phyloP scores from a whole-genome alignment of 1,140 invertebrate species.

The Ooceraea biroi region DNA sequence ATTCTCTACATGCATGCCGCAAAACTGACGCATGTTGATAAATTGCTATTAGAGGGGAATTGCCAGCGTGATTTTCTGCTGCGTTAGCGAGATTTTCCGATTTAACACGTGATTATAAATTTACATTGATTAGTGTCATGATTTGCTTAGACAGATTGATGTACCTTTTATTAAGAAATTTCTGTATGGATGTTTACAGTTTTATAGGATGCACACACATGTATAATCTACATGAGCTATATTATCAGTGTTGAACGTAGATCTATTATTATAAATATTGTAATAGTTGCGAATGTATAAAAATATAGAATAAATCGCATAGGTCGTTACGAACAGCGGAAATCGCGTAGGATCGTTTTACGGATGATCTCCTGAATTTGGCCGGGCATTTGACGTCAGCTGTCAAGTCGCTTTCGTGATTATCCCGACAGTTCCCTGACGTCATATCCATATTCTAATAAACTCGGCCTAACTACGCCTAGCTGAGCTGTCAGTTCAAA shows the following conservation, averaged over 20 bases:
- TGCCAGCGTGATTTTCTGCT: slow-evolving; percentile 24
- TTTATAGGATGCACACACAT: too few relatives aligned
- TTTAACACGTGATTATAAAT: slow-evolving; percentile 27
- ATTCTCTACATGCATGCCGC: slow-evolving; percentile 51
- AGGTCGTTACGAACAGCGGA: not conserved
- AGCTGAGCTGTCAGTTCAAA: slow-evolving; percentile 26
- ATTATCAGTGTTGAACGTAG: not conserved
- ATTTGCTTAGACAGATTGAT: slow-evolving; percentile 2
- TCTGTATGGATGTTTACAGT: not conserved
- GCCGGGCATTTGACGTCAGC: slow-evolving; percentile 3
- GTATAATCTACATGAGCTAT: not conserved
- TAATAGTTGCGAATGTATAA: too few relatives aligned
- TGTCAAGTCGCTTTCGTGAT: slow-evolving; percentile 29
- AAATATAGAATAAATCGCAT: not conserved
- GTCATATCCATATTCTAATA: slow-evolving; percentile 51
- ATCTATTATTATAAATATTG: not conserved
- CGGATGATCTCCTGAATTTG: slow-evolving; percentile 30
- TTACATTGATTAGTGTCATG: slow-evolving; percentile 17
- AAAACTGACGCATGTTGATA: slow-evolving; percentile 50
- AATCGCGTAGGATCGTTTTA: not conserved
- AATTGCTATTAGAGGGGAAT: slow-evolving; percentile 53
- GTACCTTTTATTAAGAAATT: not conserved
- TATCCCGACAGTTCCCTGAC: slow-evolving; percentile 15
- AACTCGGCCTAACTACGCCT: slow-evolving; percentile 18
- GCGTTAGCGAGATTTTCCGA: slow-evolving; percentile 31